Evolutionary conservation across 1,140 invertebrate genomes (phyloP).

Genomic region (Eriocheir sinensis): DNA sequence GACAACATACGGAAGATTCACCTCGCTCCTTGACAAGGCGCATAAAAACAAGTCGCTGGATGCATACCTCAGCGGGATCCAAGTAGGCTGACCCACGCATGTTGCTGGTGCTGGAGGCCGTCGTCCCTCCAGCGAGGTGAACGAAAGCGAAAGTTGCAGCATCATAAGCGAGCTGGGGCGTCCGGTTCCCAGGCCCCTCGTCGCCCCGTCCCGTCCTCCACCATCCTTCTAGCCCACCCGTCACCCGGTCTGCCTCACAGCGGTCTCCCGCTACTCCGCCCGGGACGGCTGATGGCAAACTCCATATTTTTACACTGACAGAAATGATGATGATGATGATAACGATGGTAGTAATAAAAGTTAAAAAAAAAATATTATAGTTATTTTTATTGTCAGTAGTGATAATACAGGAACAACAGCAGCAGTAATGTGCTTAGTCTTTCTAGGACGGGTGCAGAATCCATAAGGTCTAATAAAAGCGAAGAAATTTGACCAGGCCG

Average conservation of each 20-base stretch:
- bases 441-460: no score
- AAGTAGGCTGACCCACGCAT: background rate
- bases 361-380: no score
- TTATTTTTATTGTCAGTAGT: no score
- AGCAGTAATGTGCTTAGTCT: no score
- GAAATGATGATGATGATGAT: background rate
- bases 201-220: background rate
- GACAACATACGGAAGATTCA: conserved; percentile 23
- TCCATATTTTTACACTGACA: background rate
- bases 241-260: no score
- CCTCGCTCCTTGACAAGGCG: background rate
- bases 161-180: background rate
- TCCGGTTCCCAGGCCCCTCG: background rate
- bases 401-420: no score
- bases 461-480: no score
- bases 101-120: background rate
- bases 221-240: no score
- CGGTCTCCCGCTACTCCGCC: background rate
- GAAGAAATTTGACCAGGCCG: no score
- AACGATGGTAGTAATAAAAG: background rate
- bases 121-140: conserved; percentile 8
- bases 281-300: background rate
- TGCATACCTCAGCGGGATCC: background rate
- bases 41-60: conserved; percentile 5
- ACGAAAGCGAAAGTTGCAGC: conserved; percentile 11